A percentile compares a stretch with the other conserved stretches of the same genome.
These are phyloP conservation scores for Podarcis raffonei DNA, from an alignment of 2,113 vertebrate genomes.

Conservation along the genomic window DNA sequence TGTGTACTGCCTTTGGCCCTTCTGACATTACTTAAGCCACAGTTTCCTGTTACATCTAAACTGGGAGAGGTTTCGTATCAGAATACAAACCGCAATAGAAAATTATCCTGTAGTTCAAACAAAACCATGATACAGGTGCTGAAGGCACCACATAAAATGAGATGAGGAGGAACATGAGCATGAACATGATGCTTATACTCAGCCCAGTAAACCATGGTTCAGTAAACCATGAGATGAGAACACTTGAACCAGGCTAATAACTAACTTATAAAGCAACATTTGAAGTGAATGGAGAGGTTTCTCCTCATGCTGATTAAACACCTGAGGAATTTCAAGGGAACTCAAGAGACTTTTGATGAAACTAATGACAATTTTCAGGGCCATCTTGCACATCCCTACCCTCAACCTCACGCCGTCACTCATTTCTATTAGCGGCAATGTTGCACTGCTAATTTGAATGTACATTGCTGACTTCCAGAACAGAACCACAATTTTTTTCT, in stretches of 20 bases:
- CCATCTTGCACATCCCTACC: background rate
- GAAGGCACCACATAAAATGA: background rate
- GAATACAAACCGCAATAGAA: background rate
- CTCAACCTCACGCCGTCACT: fast-evolving
- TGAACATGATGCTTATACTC: background rate
- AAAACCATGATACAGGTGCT: background rate
- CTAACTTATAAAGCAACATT: background rate
- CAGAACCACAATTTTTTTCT: background rate
- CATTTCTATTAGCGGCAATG: background rate
- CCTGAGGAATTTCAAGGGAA: background rate
- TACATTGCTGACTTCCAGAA: background rate
- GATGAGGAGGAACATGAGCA: background rate
- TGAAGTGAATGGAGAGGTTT: background rate
- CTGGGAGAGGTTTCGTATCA: background rate
- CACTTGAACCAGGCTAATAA: background rate
- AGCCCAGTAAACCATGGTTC: background rate
- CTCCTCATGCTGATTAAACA: background rate
- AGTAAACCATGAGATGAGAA: background rate
- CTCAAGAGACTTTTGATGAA: background rate
- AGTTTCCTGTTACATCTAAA: background rate
- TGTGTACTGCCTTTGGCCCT: background rate
- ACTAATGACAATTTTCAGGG: background rate
- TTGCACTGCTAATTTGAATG: background rate
- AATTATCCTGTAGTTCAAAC: background rate
- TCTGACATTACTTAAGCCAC: background rate